A percentile compares a stretch with the other conserved stretches of the same genome.
phyloP scores from a whole-genome alignment of 2,113 vertebrate genomes.

The Oreochromis tanganicae region DNA sequence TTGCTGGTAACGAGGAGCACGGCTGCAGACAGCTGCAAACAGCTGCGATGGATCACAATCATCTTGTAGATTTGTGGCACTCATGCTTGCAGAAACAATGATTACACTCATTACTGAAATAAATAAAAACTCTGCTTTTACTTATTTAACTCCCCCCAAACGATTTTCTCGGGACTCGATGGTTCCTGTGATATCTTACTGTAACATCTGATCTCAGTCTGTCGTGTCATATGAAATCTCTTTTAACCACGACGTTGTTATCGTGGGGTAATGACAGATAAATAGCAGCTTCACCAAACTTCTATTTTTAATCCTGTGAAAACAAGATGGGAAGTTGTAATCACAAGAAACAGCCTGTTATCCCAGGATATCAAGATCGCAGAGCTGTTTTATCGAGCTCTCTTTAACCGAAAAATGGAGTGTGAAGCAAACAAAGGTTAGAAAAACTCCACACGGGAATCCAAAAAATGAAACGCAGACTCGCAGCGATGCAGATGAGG shows the following conservation, averaged over 20 bases:
- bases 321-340: background rate
- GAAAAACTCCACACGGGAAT: background rate
- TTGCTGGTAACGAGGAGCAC: background rate
- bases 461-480: background rate
- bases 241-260: background rate
- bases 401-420: background rate
- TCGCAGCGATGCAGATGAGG: background rate
- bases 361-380: background rate
- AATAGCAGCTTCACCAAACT: background rate
- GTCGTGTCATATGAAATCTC: background rate
- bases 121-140: background rate
- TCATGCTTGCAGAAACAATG: background rate
- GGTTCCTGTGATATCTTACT: fast-evolving
- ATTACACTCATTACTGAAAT: background rate
- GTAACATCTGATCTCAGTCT: background rate
- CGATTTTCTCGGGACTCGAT: background rate
- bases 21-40: background rate
- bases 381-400: background rate
- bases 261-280: background rate
- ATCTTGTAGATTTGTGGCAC: background rate
- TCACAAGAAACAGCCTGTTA: background rate
- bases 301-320: background rate
- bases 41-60: background rate
- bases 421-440: background rate
- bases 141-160: background rate